Evolutionary conservation across 2,797 vertebrate species (phyloP).

Genomic region (Phrynocephalus forsythii): DNA sequence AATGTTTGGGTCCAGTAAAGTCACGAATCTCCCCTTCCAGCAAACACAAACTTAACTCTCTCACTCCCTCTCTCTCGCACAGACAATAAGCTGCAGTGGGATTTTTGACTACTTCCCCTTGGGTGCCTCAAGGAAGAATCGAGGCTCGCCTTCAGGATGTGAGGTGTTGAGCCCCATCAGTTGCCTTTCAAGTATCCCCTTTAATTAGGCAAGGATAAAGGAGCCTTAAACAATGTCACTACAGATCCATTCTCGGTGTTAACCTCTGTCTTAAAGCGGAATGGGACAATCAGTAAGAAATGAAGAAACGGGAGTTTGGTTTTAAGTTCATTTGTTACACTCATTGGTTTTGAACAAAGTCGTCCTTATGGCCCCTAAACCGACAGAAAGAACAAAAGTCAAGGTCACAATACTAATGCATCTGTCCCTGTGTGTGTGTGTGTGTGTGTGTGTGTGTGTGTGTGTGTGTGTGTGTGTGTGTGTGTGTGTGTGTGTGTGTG

Average conservation of each 20-base stretch:
- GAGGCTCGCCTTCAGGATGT: slow-evolving; percentile 33
- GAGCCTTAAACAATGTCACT: slow-evolving; percentile 71
- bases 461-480: background rate
- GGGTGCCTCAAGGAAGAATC: slow-evolving; percentile 30
- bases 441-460: background rate
- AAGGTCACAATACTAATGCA: slow-evolving; percentile 54
- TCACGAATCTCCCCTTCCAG: background rate
- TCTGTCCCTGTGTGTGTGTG: slow-evolving; percentile 21
- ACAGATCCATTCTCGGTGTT: slow-evolving; percentile 65
- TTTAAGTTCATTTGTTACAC: slow-evolving; percentile 80
- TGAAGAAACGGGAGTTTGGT: slow-evolving; percentile 68
- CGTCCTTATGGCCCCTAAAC: slow-evolving; percentile 65
- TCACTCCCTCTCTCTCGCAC: slow-evolving; percentile 33
- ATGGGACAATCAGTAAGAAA: slow-evolving; percentile 75
- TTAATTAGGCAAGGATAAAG: slow-evolving; percentile 82
- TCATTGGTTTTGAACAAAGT: slow-evolving; percentile 79
- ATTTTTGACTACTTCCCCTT: slow-evolving; percentile 15
- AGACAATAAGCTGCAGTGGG: background rate
- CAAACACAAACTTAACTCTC: background rate
- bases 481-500: background rate
- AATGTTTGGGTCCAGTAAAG: background rate
- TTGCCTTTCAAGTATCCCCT: slow-evolving; percentile 76
- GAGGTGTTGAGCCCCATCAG: slow-evolving; percentile 61
- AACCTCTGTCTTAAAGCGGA: slow-evolving; percentile 75
- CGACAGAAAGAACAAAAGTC: slow-evolving; percentile 32